Evolutionary conservation across 2,888 invertebrate species (phyloP).

Genomic region (Lasioglossum zephyrum): DNA sequence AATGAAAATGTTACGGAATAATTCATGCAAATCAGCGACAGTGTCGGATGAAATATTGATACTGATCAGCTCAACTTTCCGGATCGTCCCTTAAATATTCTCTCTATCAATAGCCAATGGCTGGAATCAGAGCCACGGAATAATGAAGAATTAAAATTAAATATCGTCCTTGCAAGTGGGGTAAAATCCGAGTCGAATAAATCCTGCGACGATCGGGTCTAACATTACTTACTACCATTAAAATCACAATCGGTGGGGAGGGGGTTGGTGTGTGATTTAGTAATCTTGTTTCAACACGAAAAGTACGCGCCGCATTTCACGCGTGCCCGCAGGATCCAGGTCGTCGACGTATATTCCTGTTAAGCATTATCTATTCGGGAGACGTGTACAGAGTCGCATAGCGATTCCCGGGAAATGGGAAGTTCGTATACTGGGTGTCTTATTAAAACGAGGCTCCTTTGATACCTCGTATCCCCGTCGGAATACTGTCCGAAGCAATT

Average conservation of each 20-base stretch:
- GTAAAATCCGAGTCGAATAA: not conserved
- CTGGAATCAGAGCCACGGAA: not conserved
- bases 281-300: conserved; percentile 33
- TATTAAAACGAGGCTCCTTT: not conserved
- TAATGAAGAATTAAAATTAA: not conserved
- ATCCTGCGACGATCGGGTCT: not conserved
- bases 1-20: not conserved
- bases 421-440: conserved; percentile 30
- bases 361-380: conserved; percentile 54
- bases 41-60: not conserved
- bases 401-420: conserved; percentile 20
- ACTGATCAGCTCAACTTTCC: not conserved
- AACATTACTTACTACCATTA: not conserved
- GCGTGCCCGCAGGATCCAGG: conserved; percentile 31
- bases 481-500: not conserved
- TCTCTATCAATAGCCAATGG: not conserved
- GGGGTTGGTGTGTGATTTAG: conserved; percentile 10
- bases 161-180: not conserved
- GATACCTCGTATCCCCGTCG: not conserved
- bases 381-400: conserved; percentile 25
- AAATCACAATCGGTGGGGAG: not conserved
- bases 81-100: not conserved
- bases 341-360: conserved; percentile 52
- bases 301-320: conserved; percentile 35
- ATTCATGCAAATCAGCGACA: not conserved